Conservation (phyloP, 2,113 vertebrate species). For the Hiodon alosoides region DNA sequence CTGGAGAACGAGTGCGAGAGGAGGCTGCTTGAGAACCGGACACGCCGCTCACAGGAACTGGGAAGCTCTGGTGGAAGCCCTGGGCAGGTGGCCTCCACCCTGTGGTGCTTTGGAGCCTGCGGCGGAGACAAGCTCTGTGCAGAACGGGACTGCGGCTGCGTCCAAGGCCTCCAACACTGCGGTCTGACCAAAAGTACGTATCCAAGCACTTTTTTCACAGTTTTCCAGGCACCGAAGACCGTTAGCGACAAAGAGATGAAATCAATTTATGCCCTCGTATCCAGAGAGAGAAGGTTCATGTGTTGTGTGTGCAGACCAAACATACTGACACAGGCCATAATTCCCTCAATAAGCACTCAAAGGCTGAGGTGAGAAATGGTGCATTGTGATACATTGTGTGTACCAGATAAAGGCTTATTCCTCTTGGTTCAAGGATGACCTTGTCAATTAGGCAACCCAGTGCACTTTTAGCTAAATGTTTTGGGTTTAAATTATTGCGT, state of each 20-base stretch:
- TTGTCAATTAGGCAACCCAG: neutral
- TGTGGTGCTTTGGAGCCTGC: constrained; percentile 66
- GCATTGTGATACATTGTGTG: too few species aligned
- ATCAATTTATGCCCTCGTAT: neutral
- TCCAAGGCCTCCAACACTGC: constrained; percentile 61
- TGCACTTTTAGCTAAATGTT: neutral
- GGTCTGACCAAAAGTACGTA: constrained; percentile 59
- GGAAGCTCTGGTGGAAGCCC: constrained; percentile 11
- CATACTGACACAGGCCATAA: neutral
- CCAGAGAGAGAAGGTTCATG: neutral
- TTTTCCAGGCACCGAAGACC: neutral
- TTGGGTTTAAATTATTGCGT: neutral
- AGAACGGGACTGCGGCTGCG: constrained; percentile 63
- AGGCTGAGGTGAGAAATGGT: neutral
- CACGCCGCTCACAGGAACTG: constrained; percentile 26
- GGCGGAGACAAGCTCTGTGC: constrained; percentile 59
- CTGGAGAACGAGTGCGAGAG: constrained; percentile 76
- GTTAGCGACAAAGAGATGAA: neutral
- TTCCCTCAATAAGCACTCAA: neutral
- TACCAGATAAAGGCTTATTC: too few species aligned
- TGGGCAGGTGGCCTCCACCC: constrained; percentile 48
- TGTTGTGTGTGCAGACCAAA: neutral
- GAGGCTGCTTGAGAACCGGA: constrained; percentile 55
- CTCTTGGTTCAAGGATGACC: too few species aligned
- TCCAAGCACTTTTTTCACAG: neutral